These are phyloP conservation scores for Lepidonotus clava DNA, from an alignment of 2,888 invertebrate species.

Conservation along the genomic window DNA sequence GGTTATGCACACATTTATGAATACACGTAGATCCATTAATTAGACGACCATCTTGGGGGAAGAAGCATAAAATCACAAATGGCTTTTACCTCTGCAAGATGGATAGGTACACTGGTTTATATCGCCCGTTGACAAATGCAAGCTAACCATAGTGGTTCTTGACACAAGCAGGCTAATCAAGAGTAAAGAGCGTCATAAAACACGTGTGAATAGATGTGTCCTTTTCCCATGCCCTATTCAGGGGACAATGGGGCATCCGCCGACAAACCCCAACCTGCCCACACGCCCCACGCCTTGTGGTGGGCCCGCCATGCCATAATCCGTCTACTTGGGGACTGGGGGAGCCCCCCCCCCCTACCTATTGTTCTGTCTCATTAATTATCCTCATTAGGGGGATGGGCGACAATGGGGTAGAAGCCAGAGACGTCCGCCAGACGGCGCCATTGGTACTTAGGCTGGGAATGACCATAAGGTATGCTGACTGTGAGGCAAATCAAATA, in stretches of 20 bases:
- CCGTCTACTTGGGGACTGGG: too few species aligned
- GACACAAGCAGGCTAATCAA: too few species aligned
- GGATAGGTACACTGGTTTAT: too few species aligned
- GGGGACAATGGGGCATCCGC: neutral
- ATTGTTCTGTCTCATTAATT: neutral
- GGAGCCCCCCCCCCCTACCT: neutral
- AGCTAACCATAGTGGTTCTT: too few species aligned
- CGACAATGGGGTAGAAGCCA: neutral
- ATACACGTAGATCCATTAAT: too few species aligned
- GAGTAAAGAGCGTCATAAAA: neutral
- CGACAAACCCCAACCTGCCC: neutral
- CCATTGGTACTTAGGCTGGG: neutral
- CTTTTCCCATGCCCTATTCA: neutral
- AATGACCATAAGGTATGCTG: neutral
- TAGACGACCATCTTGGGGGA: too few species aligned
- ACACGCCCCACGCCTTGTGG: neutral
- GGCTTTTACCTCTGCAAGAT: too few species aligned
- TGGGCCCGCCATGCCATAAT: neutral
- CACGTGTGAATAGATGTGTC: neutral
- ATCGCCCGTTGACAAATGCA: too few species aligned
- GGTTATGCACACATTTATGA: too few species aligned
- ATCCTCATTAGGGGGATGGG: neutral
- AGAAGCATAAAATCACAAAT: too few species aligned
- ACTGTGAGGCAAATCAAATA: neutral
- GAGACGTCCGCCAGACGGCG: neutral